phyloP scores from a whole-genome alignment of 2,113 vertebrate genomes.

The Haemorhous mexicanus region DNA sequence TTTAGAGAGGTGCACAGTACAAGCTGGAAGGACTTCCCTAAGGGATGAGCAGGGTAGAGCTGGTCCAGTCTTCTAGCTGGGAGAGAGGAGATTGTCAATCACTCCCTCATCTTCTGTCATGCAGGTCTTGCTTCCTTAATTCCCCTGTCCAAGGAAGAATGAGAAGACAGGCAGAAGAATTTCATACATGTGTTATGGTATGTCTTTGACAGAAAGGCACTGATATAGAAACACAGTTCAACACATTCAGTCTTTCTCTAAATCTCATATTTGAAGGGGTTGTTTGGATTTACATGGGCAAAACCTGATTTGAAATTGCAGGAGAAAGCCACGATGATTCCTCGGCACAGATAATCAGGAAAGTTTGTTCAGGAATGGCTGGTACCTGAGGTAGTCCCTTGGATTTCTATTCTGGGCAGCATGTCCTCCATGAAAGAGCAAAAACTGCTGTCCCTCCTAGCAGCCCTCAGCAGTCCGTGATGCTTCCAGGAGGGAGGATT shows the following conservation, averaged over 20 bases:
- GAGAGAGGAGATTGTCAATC: not conserved
- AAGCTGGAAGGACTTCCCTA: not conserved
- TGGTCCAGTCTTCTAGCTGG: not conserved
- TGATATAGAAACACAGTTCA: not conserved
- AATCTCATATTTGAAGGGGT: not conserved
- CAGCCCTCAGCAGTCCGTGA: not conserved
- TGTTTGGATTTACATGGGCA: not conserved
- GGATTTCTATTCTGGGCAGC: not conserved
- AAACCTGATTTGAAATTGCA: not conserved
- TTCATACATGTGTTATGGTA: not conserved
- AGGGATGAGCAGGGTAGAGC: not conserved
- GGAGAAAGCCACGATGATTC: not conserved
- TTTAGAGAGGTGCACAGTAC: not conserved
- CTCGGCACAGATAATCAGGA: not conserved
- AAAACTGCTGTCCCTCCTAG: not conserved
- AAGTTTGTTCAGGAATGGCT: not conserved
- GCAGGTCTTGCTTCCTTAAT: not conserved
- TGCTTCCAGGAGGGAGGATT: not conserved
- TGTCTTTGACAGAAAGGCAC: not conserved
- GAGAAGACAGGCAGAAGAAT: not conserved
- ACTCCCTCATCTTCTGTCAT: not conserved
- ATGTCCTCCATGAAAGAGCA: not conserved
- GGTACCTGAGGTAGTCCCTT: not conserved
- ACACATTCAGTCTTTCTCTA: not conserved
- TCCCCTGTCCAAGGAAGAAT: not conserved